Evolutionary conservation across 1,140 invertebrate species (phyloP).

Genomic region (Tribolium madens): DNA sequence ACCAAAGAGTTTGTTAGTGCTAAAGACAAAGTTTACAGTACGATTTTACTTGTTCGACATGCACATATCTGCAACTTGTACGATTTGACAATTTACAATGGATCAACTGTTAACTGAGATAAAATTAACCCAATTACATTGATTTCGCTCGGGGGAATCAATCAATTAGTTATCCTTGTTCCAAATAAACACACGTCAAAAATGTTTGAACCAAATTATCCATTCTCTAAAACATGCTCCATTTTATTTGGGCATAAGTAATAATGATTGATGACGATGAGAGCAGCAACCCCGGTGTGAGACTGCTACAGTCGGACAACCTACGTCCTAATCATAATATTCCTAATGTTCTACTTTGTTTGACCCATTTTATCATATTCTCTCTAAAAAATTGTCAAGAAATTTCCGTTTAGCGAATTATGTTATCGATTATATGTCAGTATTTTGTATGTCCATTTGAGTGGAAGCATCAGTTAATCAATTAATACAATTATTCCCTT

Average conservation of each 20-base stretch:
- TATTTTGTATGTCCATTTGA: conserved; percentile 14
- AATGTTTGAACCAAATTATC: background rate
- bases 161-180: background rate
- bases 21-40: background rate
- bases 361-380: background rate
- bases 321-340: background rate
- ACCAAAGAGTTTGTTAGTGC: background rate
- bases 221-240: background rate
- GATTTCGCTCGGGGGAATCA: background rate
- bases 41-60: conserved; percentile 6
- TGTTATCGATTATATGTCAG: conserved; percentile 17
- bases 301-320: background rate
- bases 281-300: background rate
- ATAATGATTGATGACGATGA: background rate
- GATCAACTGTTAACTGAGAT: background rate
- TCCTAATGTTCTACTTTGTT: background rate
- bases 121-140: background rate
- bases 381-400: conserved; percentile 1
- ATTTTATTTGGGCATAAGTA: background rate
- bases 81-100: background rate
- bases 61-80: background rate
- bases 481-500: conserved; percentile 19
- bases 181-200: background rate
- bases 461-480: conserved; percentile 18
- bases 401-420: background rate